Conservation (phyloP, 1,140 invertebrate species). For the Pseudomyrmex flavicornis region DNA sequence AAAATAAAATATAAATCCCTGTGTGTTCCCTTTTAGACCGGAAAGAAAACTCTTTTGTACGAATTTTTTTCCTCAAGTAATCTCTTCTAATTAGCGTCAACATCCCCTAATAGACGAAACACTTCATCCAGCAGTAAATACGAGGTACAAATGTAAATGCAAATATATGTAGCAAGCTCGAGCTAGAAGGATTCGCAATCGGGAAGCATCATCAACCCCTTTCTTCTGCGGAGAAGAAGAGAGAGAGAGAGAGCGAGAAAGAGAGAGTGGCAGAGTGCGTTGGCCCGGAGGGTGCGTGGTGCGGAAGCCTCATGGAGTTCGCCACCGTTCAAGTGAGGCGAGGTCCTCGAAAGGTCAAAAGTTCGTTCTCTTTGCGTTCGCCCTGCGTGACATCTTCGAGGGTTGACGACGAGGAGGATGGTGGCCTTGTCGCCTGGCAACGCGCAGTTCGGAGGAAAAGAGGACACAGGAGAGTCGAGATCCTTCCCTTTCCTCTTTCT, state of each 20-base stretch:
- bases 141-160: neutral
- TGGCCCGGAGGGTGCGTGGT: constrained; percentile 35
- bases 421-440: constrained; percentile 74
- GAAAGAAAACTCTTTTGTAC: no score
- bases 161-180: no score
- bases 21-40: no score
- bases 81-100: no score
- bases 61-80: no score
- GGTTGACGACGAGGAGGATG: constrained; percentile 56
- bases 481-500: neutral
- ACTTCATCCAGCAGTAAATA: neutral
- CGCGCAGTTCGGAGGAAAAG: constrained; percentile 52
- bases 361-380: constrained; percentile 71
- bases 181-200: neutral
- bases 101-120: neutral
- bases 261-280: neutral
- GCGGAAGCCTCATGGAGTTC: constrained; percentile 25
- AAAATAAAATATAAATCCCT: no score
- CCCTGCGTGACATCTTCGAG: constrained; percentile 68
- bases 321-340: constrained; percentile 56
- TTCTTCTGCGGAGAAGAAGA: neutral
- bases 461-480: constrained; percentile 6
- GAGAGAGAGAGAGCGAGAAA: neutral
- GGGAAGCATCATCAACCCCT: neutral
- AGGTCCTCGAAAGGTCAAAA: constrained; percentile 75